phyloP scores from a whole-genome alignment of 2,113 vertebrate species.

The Boleophthalmus pectinirostris region DNA sequence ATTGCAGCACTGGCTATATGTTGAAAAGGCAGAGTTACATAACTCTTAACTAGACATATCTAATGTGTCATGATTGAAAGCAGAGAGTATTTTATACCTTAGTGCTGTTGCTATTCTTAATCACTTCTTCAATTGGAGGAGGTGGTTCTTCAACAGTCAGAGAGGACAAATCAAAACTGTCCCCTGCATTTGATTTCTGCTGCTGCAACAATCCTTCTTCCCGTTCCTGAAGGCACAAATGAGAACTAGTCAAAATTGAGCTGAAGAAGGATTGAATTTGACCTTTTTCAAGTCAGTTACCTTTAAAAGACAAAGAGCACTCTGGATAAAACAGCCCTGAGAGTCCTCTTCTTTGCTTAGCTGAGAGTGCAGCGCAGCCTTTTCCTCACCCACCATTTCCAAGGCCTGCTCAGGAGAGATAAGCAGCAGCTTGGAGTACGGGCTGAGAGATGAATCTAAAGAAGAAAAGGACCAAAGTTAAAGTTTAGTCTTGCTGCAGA shows the following conservation, averaged over 20 bases:
- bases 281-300: conserved; percentile 59
- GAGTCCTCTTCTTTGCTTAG: conserved; percentile 84
- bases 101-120: conserved; percentile 45
- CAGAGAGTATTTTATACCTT: conserved; percentile 57
- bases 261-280: neutral
- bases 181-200: conserved; percentile 46
- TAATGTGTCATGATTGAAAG: neutral
- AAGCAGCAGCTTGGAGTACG: conserved; percentile 94
- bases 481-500: neutral
- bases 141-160: conserved; percentile 78
- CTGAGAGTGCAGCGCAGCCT: conserved; percentile 81
- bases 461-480: conserved; percentile 19
- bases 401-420: conserved; percentile 88
- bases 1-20: conserved; percentile 81
- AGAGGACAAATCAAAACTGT: conserved; percentile 72
- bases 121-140: conserved; percentile 67
- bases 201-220: conserved; percentile 77
- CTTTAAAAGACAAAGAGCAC: conserved; percentile 91
- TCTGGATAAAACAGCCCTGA: conserved; percentile 92
- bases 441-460: conserved; percentile 73
- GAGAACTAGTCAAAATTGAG: neutral
- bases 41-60: neutral
- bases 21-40: neutral
- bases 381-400: conserved; percentile 86
- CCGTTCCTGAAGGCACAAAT: conserved; percentile 76